Conservation (phyloP, 2,797 vertebrate species). For the Crypturellus tataupa region DNA sequence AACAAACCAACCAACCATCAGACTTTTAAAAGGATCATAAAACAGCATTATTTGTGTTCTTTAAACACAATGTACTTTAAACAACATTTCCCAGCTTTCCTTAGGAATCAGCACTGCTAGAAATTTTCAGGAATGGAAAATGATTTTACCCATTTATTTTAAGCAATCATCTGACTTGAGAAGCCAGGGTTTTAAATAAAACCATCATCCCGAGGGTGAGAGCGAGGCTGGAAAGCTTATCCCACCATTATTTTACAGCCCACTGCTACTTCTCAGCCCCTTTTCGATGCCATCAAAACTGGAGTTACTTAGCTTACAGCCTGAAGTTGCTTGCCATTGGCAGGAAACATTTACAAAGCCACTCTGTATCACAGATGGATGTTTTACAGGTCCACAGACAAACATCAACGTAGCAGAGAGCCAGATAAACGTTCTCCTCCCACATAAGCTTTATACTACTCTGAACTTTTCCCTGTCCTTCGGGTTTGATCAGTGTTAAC, state of each 20-base stretch:
- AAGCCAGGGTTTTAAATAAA: not conserved
- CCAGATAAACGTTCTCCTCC: not conserved
- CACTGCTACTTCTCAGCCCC: not conserved
- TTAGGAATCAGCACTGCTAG: not conserved
- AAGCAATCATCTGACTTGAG: not conserved
- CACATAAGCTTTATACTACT: not conserved
- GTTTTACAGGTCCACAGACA: not conserved
- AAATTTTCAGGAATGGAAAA: not conserved
- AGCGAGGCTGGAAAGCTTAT: rapidly evolving
- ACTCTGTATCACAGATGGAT: not conserved
- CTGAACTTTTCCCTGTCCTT: not conserved
- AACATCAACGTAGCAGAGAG: not conserved
- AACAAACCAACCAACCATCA: not conserved
- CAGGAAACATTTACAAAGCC: not conserved
- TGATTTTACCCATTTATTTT: not conserved
- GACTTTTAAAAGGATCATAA: not conserved
- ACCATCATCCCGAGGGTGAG: not conserved
- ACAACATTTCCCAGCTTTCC: not conserved
- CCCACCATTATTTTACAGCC: not conserved
- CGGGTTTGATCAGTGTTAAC: not conserved
- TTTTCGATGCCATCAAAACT: not conserved
- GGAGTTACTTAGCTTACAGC: not conserved
- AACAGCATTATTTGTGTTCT: not conserved
- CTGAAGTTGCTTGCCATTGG: not conserved
- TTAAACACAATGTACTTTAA: not conserved